Evolutionary conservation across 2,797 vertebrate genomes (phyloP), one percentile per base, ranked within the genome.

Genomic region (Echiichthys vipera): DNA sequence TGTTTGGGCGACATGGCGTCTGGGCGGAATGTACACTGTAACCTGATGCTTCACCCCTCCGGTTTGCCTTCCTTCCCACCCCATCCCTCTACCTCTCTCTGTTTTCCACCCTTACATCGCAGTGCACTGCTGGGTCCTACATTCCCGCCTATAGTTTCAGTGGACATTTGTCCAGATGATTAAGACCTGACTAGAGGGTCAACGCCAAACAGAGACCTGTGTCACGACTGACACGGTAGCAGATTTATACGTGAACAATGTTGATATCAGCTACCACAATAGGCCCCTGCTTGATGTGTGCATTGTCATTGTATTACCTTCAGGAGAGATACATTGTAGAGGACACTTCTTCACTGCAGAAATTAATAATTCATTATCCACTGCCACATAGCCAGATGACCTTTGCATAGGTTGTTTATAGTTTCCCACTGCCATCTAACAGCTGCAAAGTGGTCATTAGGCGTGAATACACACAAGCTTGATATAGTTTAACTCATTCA

Each of bases 1-100:
- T 89, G 84, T 89, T 90, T 89, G 88, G 91, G 84, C 87, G 87
- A 93, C 89, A 92, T 91, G 89, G 89, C 81, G 87, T 91, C 90
- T 91, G 88, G 84, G 90, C 65, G 85, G 92, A 91, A 90, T 90
- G 91, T 82, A 89, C 85, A 89, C 83, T 92, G 91, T 92, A 94
- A 93, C 88, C 85, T 84, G 93, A 94, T 80, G 88, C 91, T 90
- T 89, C 84, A 77, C 78, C 83, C 87, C 84, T 90, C 79, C 65
- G 45, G 37, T 77, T 87, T 40, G 84, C 88, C 83, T 91, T 83
- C 87, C 92, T 87, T 88, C 85, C 88, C 85, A 77, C 83, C 67
- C 71, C 71, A 43, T 77, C 84, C 84, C 82, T 78, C 83, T 77
- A 80, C 65, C 67, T 72, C 66, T 10, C 65, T 85, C 81, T 67